phyloP scores from a whole-genome alignment of 2,113 vertebrate species.

The Tragulus kanchil region DNA sequence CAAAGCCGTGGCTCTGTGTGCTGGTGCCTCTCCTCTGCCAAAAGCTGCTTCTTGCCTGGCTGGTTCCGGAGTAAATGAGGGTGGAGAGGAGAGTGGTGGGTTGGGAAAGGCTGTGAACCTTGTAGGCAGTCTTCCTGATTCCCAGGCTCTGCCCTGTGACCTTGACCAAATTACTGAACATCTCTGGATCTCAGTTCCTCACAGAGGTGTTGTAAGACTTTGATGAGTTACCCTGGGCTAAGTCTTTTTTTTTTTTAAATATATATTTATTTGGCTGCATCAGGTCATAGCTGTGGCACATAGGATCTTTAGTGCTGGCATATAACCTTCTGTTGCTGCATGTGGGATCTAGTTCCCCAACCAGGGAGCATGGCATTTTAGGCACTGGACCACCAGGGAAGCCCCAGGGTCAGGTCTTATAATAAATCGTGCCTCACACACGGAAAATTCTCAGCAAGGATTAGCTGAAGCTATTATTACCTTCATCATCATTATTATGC shows the following conservation, averaged over 20 bases:
- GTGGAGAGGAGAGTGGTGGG: neutral
- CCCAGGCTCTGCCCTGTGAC: neutral
- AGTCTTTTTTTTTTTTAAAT: neutral
- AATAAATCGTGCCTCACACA: neutral
- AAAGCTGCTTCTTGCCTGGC: neutral
- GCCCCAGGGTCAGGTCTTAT: neutral
- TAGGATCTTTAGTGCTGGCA: neutral
- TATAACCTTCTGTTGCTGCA: neutral
- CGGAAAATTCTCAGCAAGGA: neutral
- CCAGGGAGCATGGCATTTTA: neutral
- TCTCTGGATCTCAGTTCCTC: neutral
- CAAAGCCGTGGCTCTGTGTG: neutral
- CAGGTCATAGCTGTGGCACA: neutral
- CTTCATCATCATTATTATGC: neutral
- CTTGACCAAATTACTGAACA: neutral
- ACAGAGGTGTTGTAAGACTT: neutral
- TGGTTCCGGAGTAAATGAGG: fast-evolving
- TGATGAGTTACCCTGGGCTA: neutral
- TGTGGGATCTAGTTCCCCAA: neutral
- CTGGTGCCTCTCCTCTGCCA: neutral
- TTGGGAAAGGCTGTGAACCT: neutral
- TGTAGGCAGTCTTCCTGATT: neutral
- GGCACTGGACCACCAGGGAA: neutral
- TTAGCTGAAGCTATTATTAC: neutral
- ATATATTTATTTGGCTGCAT: neutral